Percentiles rank a stretch among this genome's conserved stretches.
Conservation (phyloP, 2,797 vertebrate species). For the Argentina silus region DNA sequence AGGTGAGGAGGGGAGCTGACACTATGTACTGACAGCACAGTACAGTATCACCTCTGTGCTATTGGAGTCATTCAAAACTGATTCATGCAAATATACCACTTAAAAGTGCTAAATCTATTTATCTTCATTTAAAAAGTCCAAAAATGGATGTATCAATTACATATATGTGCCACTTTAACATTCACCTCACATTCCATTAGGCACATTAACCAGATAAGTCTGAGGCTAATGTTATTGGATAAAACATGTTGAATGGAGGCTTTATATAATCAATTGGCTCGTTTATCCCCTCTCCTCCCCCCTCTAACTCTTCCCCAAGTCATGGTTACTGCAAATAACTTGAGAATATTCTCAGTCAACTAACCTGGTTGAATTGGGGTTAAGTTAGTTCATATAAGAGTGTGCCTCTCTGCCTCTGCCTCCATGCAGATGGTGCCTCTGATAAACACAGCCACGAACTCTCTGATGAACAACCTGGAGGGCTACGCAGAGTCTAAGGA, state of each 20-base stretch:
- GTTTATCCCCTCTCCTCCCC: background rate
- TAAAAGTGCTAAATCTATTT: too few relatives aligned
- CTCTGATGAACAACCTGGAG: slow-evolving; percentile 85
- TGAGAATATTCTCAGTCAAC: too few relatives aligned
- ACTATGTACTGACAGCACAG: background rate
- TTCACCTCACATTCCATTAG: background rate
- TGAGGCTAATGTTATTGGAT: background rate
- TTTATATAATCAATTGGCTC: background rate
- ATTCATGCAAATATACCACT: background rate
- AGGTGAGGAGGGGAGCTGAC: background rate
- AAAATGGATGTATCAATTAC: too few relatives aligned
- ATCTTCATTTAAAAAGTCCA: too few relatives aligned
- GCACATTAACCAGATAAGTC: background rate
- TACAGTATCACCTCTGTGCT: background rate
- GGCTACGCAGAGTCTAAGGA: slow-evolving; percentile 79
- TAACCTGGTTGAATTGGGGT: too few relatives aligned
- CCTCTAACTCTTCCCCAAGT: background rate
- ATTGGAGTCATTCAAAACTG: background rate
- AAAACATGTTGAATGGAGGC: background rate
- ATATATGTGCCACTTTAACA: background rate
- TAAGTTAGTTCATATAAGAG: background rate
- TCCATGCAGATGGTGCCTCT: slow-evolving; percentile 86
- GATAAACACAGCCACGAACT: slow-evolving; percentile 84
- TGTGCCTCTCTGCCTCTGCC: slow-evolving; percentile 18
- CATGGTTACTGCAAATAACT: too few relatives aligned